Evolutionary conservation across 2,888 invertebrate genomes (phyloP).

Genomic region (Phania funesta): DNA sequence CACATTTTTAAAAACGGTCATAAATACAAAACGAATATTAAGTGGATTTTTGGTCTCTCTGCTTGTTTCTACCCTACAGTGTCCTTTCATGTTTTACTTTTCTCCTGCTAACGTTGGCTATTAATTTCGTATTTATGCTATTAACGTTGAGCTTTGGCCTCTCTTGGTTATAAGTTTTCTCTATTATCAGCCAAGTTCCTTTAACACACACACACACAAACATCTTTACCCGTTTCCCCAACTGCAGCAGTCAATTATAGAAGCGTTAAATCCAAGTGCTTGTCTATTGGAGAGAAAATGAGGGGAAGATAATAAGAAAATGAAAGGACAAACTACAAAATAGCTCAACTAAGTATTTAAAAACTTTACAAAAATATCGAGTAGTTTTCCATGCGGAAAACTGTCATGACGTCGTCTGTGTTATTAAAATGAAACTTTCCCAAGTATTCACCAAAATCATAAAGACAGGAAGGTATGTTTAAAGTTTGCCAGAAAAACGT

Average conservation of each 20-base stretch:
- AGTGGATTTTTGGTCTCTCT: background rate
- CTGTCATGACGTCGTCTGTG: too few relatives aligned
- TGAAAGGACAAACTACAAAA: background rate
- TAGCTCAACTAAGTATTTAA: background rate
- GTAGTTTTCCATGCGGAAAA: constrained; percentile 55
- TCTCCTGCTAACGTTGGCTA: constrained; percentile 36
- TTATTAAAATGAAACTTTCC: constrained; percentile 37
- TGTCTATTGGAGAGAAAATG: background rate
- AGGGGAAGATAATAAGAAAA: background rate
- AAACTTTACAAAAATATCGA: constrained; percentile 39
- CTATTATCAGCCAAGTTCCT: constrained; percentile 23
- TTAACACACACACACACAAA: background rate
- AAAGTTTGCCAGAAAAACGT: constrained; percentile 27
- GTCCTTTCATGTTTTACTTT: constrained; percentile 1
- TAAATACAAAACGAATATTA: constrained; percentile 5
- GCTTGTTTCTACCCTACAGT: background rate
- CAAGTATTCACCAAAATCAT: background rate
- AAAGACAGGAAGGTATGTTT: constrained; percentile 24
- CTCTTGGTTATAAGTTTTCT: constrained; percentile 29
- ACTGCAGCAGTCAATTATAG: background rate
- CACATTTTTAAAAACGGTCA: constrained; percentile 19
- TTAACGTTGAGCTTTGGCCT: constrained; percentile 59
- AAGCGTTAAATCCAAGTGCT: background rate
- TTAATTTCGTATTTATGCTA: constrained; percentile 64
- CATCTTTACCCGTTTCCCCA: background rate